Base-by-base conservation (phyloP, 92 coral and sea anemone species). In the Actinernus sp. region DNA sequence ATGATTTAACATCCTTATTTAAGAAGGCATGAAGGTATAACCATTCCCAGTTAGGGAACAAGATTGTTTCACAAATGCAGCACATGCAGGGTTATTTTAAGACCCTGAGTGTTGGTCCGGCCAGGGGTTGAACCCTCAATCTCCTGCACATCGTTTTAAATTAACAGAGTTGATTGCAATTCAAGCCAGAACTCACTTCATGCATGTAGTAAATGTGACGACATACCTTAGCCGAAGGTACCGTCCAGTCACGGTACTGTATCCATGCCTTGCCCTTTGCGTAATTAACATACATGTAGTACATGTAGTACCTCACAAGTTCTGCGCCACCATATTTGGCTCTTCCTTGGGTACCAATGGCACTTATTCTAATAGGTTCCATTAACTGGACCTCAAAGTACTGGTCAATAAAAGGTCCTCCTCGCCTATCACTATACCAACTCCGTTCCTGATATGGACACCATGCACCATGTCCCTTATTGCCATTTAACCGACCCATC, bases 271-370 rank as follows among this genome's bases (percentile, higher is more conserved):
- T 11, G 6, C 11, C 0, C 10, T 22, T n/a, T 6, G 71, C 47
- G 59, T 89, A 93, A 26, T 67, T 63, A 2, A 93, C 37, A 34
- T 27, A 26, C n/a, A n/a, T n/a, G n/a, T n/a, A n/a, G n/a, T n/a
- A n/a, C n/a, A n/a, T n/a, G 53, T 61, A 93, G 0, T 34, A 16
- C 4, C 73, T 53, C 14, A 74, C 87, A 13, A 49, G 56, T 49
- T 90, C 96, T 9, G 8, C 17, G 1, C 91, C 96, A 6, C 23
- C 25, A n/a, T 44, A 16, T 40, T 14, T 47, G 14, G 50, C 25
- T 17, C 98, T 62, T 6, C 97, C 98, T 32, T 93, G 88, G 13
- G 80, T 78, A 22, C 61, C 79, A 50, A 93, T 85, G 3, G 74
- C 90, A 7, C 58, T 76, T 8, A 93, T 54, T 45, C 85, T 79